A percentile compares a stretch with the other conserved stretches of the same genome.
Evolutionary conservation across 2,797 vertebrate species (phyloP).

Genomic region (Semotilus atromaculatus): DNA sequence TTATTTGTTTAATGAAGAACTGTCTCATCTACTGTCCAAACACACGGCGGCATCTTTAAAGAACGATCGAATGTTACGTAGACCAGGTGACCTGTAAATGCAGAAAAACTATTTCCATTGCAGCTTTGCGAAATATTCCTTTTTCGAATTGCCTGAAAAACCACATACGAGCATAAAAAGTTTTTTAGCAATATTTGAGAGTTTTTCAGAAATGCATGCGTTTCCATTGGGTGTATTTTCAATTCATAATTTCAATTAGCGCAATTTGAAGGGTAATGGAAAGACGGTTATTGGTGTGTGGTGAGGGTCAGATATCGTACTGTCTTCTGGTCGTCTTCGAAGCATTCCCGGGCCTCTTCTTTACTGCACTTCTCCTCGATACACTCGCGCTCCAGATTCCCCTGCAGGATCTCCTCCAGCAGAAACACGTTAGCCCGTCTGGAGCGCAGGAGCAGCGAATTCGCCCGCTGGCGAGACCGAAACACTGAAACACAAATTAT

Average conservation of each 20-base stretch:
- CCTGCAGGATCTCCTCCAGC: conserved; percentile 86
- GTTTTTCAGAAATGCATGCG: not conserved
- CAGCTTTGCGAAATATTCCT: no score
- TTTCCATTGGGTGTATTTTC: not conserved
- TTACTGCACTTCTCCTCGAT: conserved; percentile 83
- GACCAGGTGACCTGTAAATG: no score
- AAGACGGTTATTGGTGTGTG: not conserved
- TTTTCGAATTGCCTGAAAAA: no score
- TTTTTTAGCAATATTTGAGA: not conserved
- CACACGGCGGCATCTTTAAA: no score
- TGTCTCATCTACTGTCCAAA: no score
- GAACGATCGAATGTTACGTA: no score
- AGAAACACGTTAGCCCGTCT: conserved; percentile 78
- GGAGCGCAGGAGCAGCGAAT: conserved; percentile 75
- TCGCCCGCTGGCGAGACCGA: conserved; percentile 64
- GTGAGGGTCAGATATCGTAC: conserved; percentile 67
- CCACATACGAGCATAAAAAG: not conserved
- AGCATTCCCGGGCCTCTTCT: conserved; percentile 89
- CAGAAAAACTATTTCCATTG: no score
- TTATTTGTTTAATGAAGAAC: no score
- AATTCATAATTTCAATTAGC: no score
- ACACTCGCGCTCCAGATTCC: conserved; percentile 90
- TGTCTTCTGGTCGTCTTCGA: conserved; percentile 76
- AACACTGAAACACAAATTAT: conserved; percentile 74
- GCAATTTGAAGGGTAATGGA: not conserved